Conservation (phyloP, 2,113 vertebrate genomes). For the Thymallus thymallus region DNA sequence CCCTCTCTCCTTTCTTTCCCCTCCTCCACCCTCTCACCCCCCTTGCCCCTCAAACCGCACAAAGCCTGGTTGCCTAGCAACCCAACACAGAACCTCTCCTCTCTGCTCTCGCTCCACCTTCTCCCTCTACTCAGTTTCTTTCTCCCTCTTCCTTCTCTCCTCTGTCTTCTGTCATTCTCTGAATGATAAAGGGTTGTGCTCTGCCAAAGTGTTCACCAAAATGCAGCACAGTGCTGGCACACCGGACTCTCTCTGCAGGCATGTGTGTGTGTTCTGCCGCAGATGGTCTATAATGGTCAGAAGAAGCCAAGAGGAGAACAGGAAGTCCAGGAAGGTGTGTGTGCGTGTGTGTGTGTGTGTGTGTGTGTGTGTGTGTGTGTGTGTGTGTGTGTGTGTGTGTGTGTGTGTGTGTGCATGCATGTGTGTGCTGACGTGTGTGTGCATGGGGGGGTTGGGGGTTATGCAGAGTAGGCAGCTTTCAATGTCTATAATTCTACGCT, state of each 20-base stretch:
- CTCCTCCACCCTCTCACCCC: background rate
- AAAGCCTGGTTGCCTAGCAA: conserved; percentile 67
- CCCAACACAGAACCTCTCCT: conserved; percentile 48
- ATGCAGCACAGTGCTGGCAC: conserved; percentile 6
- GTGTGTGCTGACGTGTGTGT: background rate
- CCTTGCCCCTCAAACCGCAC: conserved; percentile 27
- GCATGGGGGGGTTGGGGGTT: background rate
- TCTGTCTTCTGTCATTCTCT: conserved; percentile 11
- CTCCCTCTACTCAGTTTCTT: conserved; percentile 22
- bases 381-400: background rate
- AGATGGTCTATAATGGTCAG: conserved; percentile 38
- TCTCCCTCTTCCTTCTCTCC: conserved; percentile 10
- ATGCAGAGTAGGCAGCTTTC: too few relatives aligned
- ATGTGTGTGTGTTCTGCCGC: conserved; percentile 5
- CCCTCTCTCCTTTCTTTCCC: conserved; percentile 9
- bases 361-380: background rate
- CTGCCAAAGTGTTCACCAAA: conserved; percentile 8
- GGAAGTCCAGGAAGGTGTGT: conserved; percentile 10
- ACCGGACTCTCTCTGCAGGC: background rate
- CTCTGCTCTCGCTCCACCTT: conserved; percentile 24
- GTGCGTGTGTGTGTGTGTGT: conserved; percentile 1
- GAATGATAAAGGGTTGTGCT: conserved; percentile 21
- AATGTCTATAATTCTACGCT: too few relatives aligned
- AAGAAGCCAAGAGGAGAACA: conserved; percentile 17
- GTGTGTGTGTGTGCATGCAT: too few relatives aligned